Evolutionary conservation across 1,140 invertebrate species (phyloP), one percentile per base, ranked within the genome.

Genomic region (Coenobita brevimanus): DNA sequence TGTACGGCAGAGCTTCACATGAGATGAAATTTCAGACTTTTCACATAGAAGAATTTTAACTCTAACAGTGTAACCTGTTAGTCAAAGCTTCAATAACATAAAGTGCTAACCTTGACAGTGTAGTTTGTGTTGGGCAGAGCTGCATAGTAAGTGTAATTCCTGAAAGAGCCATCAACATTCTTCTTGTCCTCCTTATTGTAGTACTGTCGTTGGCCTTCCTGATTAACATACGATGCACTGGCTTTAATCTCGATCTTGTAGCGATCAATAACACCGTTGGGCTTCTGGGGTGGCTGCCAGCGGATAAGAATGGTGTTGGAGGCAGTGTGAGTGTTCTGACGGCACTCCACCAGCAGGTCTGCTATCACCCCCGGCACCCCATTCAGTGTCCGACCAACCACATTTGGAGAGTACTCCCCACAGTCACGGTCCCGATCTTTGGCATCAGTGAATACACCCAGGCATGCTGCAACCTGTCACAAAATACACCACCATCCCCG

Each of bases 381-480:
- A 50, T 76, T 81, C 50, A 78, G 64, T 79, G 79, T 83, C 54
- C 50, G 80, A 21, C 71, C 64, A 78, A 41, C 38, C 27, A 84
- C 79, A 3, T 64, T 27, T 21, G 30, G n/a, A 43, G 86, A 82
- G 46, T 78, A 82, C 6, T 82, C 33, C 2, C 83, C 79, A 50
- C 89, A 82, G 27, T 88, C 89, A 17, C 69, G 71, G 15, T 79
- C 78, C 36, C 64, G 57, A n/a, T n/a, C n/a, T n/a, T n/a, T n/a
- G n/a, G n/a, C n/a, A 6, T 88, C 87, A 24, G 36, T 54, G 64
- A 75, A 87, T 8, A 88, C 73, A 60, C 83, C 75, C 64, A 62
- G 69, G 36, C 86, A 97, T 13, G 96, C 96, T 50, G 95, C 93
- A 17, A 95, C 94, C 94, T 95, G 88, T 3, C 1, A 27, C 91